These are phyloP conservation scores for Ageneiosus marmoratus DNA, from an alignment of 2,113 vertebrate species.

Conservation along the genomic window DNA sequence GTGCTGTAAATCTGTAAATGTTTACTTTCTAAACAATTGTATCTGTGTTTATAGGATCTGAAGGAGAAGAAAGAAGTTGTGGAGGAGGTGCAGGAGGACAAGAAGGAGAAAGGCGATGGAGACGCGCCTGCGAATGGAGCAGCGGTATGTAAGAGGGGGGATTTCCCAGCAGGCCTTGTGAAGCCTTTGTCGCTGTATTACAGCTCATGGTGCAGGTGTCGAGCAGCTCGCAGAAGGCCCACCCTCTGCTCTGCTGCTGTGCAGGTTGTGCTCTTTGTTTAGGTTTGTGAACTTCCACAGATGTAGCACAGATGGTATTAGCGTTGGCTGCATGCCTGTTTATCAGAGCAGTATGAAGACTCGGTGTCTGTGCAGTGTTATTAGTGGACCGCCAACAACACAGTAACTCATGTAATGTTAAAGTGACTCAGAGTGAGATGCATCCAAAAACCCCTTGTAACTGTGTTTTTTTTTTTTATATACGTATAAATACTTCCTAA, in stretches of 20 bases:
- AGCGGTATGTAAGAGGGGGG: conserved; percentile 66
- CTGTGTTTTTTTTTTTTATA: background rate
- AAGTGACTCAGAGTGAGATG: conserved; percentile 1
- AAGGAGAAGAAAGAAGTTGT: conserved; percentile 80
- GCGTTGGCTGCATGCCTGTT: background rate
- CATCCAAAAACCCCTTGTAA: background rate
- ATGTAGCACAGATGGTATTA: conserved; percentile 58
- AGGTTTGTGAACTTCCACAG: conserved; percentile 71
- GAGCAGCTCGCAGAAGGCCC: conserved; percentile 45
- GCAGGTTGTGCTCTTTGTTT: conserved; percentile 67
- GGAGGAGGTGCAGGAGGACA: conserved; percentile 59
- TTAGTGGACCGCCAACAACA: conserved; percentile 23
- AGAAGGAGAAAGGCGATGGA: conserved; percentile 68
- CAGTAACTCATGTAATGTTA: background rate
- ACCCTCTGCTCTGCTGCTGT: conserved; percentile 55
- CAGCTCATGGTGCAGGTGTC: conserved; percentile 73
- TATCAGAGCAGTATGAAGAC: conserved; percentile 1
- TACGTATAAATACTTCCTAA: background rate
- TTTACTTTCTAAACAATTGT: background rate
- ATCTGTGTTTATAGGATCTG: conserved; percentile 68
- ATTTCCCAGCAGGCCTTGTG: conserved; percentile 55
- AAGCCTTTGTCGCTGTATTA: conserved; percentile 69
- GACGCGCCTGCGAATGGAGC: conserved; percentile 80
- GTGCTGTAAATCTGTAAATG: background rate
- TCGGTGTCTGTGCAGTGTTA: background rate